These are phyloP conservation scores for Spermophilus dauricus DNA, from an alignment of 2,113 vertebrate genomes.

Conservation along the genomic window DNA sequence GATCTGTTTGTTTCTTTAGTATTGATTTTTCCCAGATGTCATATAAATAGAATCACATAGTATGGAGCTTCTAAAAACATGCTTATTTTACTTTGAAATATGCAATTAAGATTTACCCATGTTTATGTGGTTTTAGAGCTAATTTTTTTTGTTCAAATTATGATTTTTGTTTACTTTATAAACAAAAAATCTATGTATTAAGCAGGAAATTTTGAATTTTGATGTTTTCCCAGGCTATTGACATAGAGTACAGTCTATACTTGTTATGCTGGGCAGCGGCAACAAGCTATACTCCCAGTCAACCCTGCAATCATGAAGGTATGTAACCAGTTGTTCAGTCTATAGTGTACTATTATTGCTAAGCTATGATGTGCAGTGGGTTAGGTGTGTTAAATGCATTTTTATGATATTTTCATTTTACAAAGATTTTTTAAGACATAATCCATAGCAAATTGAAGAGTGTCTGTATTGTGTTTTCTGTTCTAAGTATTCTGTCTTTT, in stretches of 20 bases:
- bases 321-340: neutral
- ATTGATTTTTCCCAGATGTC: neutral
- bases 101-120: neutral
- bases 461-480: neutral
- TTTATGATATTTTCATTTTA: neutral
- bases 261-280: neutral
- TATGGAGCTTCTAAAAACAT: neutral
- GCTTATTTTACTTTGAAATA: slow-evolving; percentile 1
- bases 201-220: neutral
- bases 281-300: neutral
- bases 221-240: too few species aligned
- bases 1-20: neutral
- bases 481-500: neutral
- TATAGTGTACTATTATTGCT: neutral
- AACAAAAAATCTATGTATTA: neutral
- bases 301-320: neutral
- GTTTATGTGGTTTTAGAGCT: neutral
- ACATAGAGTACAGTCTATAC: neutral
- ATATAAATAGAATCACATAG: neutral
- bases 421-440: neutral
- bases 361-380: too few species aligned
- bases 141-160: neutral
- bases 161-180: neutral
- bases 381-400: neutral
- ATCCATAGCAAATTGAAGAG: neutral